These are phyloP conservation scores for Fragum whitleyi DNA, from an alignment of 2,888 invertebrate species.

Conservation along the genomic window DNA sequence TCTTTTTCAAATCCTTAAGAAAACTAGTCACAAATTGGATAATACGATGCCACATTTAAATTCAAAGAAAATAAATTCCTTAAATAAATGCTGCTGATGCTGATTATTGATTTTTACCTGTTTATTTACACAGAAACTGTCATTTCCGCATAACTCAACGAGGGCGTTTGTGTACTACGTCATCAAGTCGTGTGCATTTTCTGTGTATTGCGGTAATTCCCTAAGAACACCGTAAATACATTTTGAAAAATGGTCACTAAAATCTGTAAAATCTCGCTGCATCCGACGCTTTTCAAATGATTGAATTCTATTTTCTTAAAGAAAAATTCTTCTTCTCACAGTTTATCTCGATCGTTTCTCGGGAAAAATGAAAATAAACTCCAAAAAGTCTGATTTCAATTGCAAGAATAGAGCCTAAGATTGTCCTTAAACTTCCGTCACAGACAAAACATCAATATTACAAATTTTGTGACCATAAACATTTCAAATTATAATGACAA, in stretches of 20 bases:
- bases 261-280: slow-evolving; percentile 55
- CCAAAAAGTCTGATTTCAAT: slow-evolving; percentile 3
- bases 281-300: slow-evolving; percentile 34
- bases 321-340: slow-evolving; percentile 29
- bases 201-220: slow-evolving; percentile 23
- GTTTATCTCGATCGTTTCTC: slow-evolving; percentile 36
- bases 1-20: background rate
- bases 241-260: slow-evolving; percentile 34
- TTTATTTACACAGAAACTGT: slow-evolving; percentile 7
- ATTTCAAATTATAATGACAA: background rate
- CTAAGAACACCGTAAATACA: background rate
- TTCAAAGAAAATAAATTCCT: background rate
- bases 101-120: slow-evolving; percentile 7
- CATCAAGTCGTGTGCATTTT: slow-evolving; percentile 53
- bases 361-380: slow-evolving; percentile 1
- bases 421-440: slow-evolving; percentile 42
- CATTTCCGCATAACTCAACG: slow-evolving; percentile 3
- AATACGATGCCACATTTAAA: background rate
- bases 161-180: slow-evolving; percentile 58
- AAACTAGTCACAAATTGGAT: background rate
- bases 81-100: background rate
- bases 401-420: background rate
- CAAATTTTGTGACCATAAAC: slow-evolving; percentile 49
- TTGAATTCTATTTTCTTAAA: slow-evolving; percentile 37
- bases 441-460: slow-evolving; percentile 9